A percentile compares a stretch with the other conserved stretches of the same genome.
Conservation (phyloP, 2,888 invertebrate species). For the Hofmannophila pseudospretella region DNA sequence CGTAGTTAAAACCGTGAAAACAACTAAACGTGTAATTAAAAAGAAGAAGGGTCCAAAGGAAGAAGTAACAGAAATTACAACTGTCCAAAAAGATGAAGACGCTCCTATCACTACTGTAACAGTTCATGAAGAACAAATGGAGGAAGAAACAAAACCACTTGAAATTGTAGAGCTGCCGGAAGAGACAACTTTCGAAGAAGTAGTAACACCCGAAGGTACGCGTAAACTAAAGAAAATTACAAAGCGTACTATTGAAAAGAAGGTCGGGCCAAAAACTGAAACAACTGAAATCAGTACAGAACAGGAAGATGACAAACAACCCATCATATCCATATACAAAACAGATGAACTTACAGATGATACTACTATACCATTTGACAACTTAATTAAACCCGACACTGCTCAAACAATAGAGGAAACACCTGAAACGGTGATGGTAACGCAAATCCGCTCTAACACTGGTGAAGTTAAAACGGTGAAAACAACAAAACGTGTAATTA, state of each 20-base stretch:
- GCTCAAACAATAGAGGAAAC: slow-evolving; percentile 29
- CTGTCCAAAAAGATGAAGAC: slow-evolving; percentile 50
- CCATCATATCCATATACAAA: slow-evolving; percentile 31
- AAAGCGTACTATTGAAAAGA: slow-evolving; percentile 28
- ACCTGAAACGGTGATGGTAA: slow-evolving; percentile 24
- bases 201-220: slow-evolving; percentile 17
- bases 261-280: slow-evolving; percentile 25
- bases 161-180: slow-evolving; percentile 19
- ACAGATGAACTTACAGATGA: slow-evolving; percentile 34
- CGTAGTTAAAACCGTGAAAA: slow-evolving; percentile 31
- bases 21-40: slow-evolving; percentile 29
- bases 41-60: slow-evolving; percentile 33
- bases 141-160: slow-evolving; percentile 14
- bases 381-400: slow-evolving; percentile 15
- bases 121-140: slow-evolving; percentile 38
- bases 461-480: slow-evolving; percentile 23
- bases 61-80: slow-evolving; percentile 57
- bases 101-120: slow-evolving; percentile 4
- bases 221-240: slow-evolving; percentile 34
- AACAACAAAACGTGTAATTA: slow-evolving; percentile 36
- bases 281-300: slow-evolving; percentile 14
- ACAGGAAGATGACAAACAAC: slow-evolving; percentile 28
- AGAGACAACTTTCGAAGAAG: slow-evolving; percentile 19
- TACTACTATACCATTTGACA: slow-evolving; percentile 20
- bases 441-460: slow-evolving; percentile 20